Percentiles rank a stretch among this genome's conserved stretches.
Conservation (phyloP, 1,140 invertebrate genomes). For the Bombus fervidus region DNA sequence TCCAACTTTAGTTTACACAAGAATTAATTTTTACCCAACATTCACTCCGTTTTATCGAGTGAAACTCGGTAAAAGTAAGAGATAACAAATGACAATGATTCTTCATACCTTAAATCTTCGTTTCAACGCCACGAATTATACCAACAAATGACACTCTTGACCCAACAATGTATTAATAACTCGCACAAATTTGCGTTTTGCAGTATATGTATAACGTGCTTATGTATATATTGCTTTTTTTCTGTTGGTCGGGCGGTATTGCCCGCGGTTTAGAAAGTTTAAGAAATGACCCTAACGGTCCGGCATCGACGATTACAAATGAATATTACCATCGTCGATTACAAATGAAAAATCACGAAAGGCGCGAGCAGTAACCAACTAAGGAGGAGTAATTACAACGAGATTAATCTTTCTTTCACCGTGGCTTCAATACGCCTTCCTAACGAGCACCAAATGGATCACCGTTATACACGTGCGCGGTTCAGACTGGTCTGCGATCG, state of each 20-base stretch:
- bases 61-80: slow-evolving; percentile 14
- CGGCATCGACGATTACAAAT: neutral
- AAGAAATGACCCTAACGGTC: slow-evolving; percentile 36
- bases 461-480: slow-evolving; percentile 41
- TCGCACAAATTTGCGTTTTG: too few relatives aligned
- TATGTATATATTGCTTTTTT: neutral
- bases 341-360: slow-evolving; percentile 52
- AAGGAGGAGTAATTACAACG: slow-evolving; percentile 52
- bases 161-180: slow-evolving; percentile 36
- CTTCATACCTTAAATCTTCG: slow-evolving; percentile 12
- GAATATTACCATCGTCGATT: slow-evolving; percentile 21
- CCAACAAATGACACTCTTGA: slow-evolving; percentile 72
- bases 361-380: slow-evolving; percentile 15
- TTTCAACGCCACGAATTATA: slow-evolving; percentile 72
- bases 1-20: neutral
- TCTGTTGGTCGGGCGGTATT: neutral
- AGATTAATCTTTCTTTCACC: slow-evolving; percentile 60
- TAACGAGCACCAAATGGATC: slow-evolving; percentile 69
- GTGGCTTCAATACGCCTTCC: slow-evolving; percentile 57
- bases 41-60: neutral
- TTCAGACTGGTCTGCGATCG: slow-evolving; percentile 15
- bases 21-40: neutral
- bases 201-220: neutral
- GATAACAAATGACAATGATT: slow-evolving; percentile 29
- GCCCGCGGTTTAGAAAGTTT: slow-evolving; percentile 34